phyloP scores from a whole-genome alignment of 1,140 invertebrate genomes.

The Cotesia chilonis region DNA sequence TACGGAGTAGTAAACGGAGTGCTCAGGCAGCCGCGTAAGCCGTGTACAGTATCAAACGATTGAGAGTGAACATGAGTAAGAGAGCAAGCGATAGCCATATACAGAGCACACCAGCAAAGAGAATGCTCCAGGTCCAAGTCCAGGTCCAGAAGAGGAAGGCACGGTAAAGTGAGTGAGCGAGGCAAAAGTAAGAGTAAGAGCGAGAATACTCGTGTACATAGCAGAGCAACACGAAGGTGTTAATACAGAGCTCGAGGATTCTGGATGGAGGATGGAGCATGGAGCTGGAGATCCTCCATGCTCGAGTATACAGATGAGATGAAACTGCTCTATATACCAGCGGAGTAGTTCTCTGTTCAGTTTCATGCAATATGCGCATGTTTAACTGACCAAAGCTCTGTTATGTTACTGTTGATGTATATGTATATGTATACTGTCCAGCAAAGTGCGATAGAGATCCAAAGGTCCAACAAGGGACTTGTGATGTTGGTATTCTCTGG shows the following conservation, averaged over 20 bases:
- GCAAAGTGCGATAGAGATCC: constrained; percentile 23
- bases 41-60: constrained; percentile 1
- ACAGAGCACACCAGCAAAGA: constrained; percentile 4
- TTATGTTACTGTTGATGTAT: constrained; percentile 40
- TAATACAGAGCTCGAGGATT: constrained; percentile 62
- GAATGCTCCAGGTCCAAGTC: background rate
- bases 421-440: constrained; percentile 3
- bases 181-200: constrained; percentile 28
- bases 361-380: constrained; percentile 68
- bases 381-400: constrained; percentile 65
- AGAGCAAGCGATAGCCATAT: constrained; percentile 24
- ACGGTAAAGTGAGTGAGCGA: constrained; percentile 16
- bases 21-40: constrained; percentile 19
- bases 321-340: too few species aligned
- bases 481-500: constrained; percentile 30
- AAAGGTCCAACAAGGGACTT: constrained; percentile 21
- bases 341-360: constrained; percentile 52
- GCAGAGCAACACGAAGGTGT: constrained; percentile 53
- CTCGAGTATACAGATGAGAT: constrained; percentile 35
- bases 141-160: too few species aligned
- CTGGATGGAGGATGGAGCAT: too few species aligned
- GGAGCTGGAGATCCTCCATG: constrained; percentile 37
- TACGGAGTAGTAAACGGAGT: too few species aligned
- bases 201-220: constrained; percentile 34
- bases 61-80: constrained; percentile 18